Percentiles rank a stretch among this genome's conserved stretches.
These are phyloP conservation scores for Pristionchus maxplancki DNA, from an alignment of 2,888 invertebrate genomes.

Conservation along the genomic window DNA sequence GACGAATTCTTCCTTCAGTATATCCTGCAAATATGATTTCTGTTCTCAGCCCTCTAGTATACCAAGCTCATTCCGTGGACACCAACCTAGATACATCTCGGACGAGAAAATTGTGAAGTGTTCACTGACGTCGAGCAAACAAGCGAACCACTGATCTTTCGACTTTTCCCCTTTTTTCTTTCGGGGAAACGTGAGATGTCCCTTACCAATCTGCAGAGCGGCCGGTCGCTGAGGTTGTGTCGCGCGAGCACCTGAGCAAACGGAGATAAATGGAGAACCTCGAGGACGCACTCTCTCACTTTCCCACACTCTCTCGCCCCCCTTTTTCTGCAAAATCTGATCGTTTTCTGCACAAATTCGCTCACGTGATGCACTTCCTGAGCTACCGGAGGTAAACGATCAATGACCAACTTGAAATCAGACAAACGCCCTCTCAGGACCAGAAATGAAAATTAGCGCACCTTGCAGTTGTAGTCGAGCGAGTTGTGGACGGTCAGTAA, in stretches of 20 bases:
- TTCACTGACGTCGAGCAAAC: not conserved
- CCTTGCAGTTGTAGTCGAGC: not conserved
- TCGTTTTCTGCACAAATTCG: not conserved
- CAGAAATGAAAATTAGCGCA: no score
- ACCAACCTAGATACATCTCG: not conserved
- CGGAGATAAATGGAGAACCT: not conserved
- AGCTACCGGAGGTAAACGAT: not conserved
- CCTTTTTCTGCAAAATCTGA: not conserved
- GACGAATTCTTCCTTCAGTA: not conserved
- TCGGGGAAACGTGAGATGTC: not conserved
- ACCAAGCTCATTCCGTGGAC: no score
- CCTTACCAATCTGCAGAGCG: not conserved
- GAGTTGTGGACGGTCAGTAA: not conserved
- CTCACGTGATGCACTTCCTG: not conserved
- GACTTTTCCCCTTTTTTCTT: no score
- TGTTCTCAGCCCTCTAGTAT: not conserved
- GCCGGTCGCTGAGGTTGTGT: not conserved
- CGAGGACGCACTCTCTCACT: not conserved
- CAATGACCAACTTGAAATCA: no score
- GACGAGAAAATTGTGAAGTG: not conserved
- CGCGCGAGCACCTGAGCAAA: slow-evolving; percentile 24
- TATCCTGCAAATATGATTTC: not conserved
- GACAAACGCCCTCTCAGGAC: no score
- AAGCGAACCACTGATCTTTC: not conserved
- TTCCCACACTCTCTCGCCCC: not conserved